Percentiles rank a stretch among this genome's conserved stretches.
Evolutionary conservation across 1,140 invertebrate genomes (phyloP).

Genomic region (Drosophila eugracilis): DNA sequence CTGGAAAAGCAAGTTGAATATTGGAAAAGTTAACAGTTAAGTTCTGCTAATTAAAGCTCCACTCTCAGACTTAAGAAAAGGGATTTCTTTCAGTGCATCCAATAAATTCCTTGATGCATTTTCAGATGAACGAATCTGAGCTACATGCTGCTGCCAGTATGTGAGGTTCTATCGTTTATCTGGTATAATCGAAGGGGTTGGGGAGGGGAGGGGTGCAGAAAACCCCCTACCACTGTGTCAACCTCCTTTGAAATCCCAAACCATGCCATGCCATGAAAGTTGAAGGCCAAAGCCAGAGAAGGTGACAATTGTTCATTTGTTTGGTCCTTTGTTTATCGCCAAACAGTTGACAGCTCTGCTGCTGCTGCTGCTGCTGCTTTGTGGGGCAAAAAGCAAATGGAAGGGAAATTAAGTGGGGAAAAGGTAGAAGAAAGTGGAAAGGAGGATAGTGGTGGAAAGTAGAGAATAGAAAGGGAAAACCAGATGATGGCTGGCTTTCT

Average conservation of each 20-base stretch:
- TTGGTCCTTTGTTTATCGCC: conserved; percentile 38
- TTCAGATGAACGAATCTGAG: conserved; percentile 18
- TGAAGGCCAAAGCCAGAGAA: conserved; percentile 18
- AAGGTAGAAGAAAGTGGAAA: no score
- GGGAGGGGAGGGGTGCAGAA: neutral
- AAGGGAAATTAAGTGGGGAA: conserved; percentile 19
- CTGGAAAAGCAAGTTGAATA: no score
- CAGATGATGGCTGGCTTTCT: conserved; percentile 2
- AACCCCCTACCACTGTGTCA: neutral
- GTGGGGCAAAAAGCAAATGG: conserved; percentile 3
- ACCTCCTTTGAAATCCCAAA: no score
- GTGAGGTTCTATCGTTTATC: neutral
- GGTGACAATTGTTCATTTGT: conserved; percentile 56
- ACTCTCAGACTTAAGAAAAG: no score
- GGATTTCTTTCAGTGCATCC: conserved; percentile 4
- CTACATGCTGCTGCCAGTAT: neutral
- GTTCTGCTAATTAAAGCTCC: no score
- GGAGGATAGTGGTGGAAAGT: no score
- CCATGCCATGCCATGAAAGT: neutral
- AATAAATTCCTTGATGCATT: conserved; percentile 16
- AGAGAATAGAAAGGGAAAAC: neutral
- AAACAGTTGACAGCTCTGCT: conserved; percentile 25
- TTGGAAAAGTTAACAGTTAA: no score
- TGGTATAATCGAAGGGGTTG: neutral
- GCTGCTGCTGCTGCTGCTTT: no score